Evolutionary conservation across 2,113 vertebrate genomes (phyloP).

Genomic region (Periophthalmodon schlosseri): DNA sequence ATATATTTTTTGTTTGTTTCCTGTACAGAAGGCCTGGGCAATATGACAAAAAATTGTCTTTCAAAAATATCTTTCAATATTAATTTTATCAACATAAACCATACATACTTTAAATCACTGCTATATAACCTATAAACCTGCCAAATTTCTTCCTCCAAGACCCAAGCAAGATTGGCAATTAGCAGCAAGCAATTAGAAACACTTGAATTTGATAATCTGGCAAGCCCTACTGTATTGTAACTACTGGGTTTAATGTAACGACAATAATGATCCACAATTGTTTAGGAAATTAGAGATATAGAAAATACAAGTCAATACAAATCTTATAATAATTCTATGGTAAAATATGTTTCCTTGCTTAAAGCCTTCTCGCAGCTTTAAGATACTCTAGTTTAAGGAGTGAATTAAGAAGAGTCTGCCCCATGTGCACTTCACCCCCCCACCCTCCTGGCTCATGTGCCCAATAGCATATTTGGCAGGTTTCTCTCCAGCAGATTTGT

Average conservation of each 20-base stretch:
- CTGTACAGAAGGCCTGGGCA: no score
- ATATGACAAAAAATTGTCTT: no score
- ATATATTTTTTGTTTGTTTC: no score
- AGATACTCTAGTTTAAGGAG: constrained; percentile 20
- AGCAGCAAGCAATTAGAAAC: neutral
- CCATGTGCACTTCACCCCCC: constrained; percentile 36
- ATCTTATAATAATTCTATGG: neutral
- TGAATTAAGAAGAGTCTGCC: constrained; percentile 31
- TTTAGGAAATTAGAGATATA: neutral
- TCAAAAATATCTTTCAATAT: no score
- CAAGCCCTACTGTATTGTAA: neutral
- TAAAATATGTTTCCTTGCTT: constrained; percentile 1
- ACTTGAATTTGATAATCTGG: neutral
- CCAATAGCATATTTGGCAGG: constrained; percentile 68
- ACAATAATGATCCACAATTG: neutral
- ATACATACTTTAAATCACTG: neutral
- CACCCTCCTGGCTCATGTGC: constrained; percentile 6
- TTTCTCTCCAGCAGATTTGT: constrained; percentile 66
- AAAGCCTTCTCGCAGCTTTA: constrained; percentile 10
- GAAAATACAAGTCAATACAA: neutral
- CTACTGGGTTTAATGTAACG: neutral
- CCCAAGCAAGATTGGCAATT: neutral
- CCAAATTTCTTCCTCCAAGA: no score
- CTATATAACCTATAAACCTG: no score
- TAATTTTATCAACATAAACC: neutral